Conservation (phyloP, 2,113 vertebrate species). For the Calonectris borealis region DNA sequence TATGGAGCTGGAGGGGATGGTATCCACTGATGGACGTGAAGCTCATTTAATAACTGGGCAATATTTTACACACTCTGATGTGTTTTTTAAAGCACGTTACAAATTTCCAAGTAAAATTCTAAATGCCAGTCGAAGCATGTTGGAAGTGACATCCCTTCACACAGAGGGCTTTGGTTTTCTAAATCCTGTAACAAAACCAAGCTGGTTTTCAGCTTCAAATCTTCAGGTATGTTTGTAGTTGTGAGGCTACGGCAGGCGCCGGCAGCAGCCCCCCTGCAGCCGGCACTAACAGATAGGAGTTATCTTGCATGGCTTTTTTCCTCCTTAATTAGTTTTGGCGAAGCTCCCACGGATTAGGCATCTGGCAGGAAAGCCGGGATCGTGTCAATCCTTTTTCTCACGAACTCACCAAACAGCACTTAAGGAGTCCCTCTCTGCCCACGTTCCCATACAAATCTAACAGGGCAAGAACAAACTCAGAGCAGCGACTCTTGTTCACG, state of each 20-base stretch:
- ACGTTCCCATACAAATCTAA: background rate
- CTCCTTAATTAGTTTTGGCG: slow-evolving; percentile 4
- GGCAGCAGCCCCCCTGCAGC: background rate
- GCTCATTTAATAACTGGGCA: background rate
- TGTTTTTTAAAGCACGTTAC: background rate
- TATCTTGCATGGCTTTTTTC: background rate
- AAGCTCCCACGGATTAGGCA: background rate
- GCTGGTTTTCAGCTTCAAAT: background rate
- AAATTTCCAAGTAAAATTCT: background rate
- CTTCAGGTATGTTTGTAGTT: background rate
- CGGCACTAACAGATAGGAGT: background rate
- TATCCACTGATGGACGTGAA: background rate
- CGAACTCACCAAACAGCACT: background rate
- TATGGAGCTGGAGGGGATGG: background rate
- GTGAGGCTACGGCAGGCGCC: background rate
- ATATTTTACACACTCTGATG: background rate
- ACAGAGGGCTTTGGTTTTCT: background rate
- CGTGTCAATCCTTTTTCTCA: background rate
- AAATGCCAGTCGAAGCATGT: background rate
- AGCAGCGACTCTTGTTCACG: background rate
- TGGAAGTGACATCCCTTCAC: background rate
- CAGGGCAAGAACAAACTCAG: fast-evolving
- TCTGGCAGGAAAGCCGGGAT: background rate
- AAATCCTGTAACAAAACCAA: background rate
- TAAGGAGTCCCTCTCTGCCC: background rate